A percentile compares a stretch with the other conserved stretches of the same genome.
Evolutionary conservation across 2,113 vertebrate genomes (phyloP).

Genomic region (Gavialis gangeticus): DNA sequence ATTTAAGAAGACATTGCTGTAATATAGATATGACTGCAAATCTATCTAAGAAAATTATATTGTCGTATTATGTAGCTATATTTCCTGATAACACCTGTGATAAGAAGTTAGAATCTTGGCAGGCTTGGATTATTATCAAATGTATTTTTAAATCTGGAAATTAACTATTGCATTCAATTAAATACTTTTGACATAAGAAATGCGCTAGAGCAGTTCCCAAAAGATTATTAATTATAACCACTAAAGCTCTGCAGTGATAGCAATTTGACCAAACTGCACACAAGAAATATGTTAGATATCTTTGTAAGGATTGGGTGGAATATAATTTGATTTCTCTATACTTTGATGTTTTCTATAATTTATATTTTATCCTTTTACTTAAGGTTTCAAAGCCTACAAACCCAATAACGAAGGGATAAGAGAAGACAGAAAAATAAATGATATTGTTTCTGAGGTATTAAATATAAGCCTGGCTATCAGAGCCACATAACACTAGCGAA

Average conservation of each 20-base stretch:
- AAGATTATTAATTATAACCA: slow-evolving; percentile 77
- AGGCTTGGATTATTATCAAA: slow-evolving; percentile 59
- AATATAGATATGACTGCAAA: background rate
- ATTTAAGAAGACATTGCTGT: background rate
- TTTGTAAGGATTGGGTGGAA: slow-evolving; percentile 69
- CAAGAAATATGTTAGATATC: slow-evolving; percentile 52
- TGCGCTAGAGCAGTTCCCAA: slow-evolving; percentile 45
- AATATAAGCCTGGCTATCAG: slow-evolving; percentile 91
- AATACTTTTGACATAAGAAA: slow-evolving; percentile 48
- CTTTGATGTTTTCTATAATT: slow-evolving; percentile 84
- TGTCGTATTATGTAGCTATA: background rate
- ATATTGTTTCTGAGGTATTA: slow-evolving; percentile 98
- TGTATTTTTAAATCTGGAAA: slow-evolving; percentile 62
- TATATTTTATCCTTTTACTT: slow-evolving; percentile 91
- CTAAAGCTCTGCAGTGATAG: slow-evolving; percentile 60
- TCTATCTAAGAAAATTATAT: background rate
- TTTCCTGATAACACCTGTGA: background rate
- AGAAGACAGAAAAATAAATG: slow-evolving; percentile 95
- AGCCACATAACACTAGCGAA: slow-evolving; percentile 92
- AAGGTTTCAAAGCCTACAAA: slow-evolving; percentile 90
- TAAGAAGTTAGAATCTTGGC: slow-evolving; percentile 20
- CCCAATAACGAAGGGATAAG: slow-evolving; percentile 92
- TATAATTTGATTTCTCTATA: slow-evolving; percentile 81
- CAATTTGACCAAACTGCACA: slow-evolving; percentile 47
- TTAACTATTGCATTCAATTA: slow-evolving; percentile 70